Evolutionary conservation across 2,888 invertebrate species (phyloP).

Genomic region (Lithodes maja): DNA sequence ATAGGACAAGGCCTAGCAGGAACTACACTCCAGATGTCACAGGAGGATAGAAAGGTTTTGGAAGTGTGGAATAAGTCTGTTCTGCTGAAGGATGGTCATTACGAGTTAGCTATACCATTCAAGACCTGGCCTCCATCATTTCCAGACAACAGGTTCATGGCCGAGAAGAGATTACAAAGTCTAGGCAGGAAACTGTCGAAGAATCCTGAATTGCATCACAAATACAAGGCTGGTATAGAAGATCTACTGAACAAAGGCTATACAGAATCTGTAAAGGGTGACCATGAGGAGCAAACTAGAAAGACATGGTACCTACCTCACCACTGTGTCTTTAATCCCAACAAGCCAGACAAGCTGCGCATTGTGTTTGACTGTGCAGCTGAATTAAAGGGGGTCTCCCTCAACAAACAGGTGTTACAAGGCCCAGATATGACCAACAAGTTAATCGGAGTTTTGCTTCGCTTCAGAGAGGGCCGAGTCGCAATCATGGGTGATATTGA

Average conservation of each 20-base stretch:
- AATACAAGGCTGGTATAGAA: constrained; percentile 18
- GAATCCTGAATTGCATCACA: background rate
- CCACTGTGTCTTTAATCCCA: constrained; percentile 7
- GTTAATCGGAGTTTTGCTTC: constrained; percentile 3
- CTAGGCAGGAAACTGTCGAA: background rate
- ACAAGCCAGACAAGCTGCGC: constrained; percentile 25
- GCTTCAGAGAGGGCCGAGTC: background rate
- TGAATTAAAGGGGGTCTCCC: background rate
- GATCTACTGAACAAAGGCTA: constrained; percentile 24
- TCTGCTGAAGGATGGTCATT: background rate
- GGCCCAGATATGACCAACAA: constrained; percentile 25
- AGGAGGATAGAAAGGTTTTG: background rate
- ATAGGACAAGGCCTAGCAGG: background rate
- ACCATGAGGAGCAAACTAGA: no score
- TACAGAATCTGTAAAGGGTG: constrained; percentile 1
- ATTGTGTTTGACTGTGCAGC: constrained; percentile 29
- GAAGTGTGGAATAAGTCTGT: background rate
- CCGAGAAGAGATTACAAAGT: background rate
- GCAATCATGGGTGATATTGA: constrained; percentile 29
- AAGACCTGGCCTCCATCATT: background rate
- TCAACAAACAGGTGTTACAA: constrained; percentile 6
- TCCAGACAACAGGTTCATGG: constrained; percentile 2
- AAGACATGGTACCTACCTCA: constrained; percentile 29
- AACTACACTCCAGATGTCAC: background rate
- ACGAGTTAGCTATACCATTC: background rate